A percentile compares a stretch with the other conserved stretches of the same genome.
These are phyloP conservation scores for Muscicapa comitata DNA, from an alignment of 2,797 vertebrate species.

Conservation along the genomic window DNA sequence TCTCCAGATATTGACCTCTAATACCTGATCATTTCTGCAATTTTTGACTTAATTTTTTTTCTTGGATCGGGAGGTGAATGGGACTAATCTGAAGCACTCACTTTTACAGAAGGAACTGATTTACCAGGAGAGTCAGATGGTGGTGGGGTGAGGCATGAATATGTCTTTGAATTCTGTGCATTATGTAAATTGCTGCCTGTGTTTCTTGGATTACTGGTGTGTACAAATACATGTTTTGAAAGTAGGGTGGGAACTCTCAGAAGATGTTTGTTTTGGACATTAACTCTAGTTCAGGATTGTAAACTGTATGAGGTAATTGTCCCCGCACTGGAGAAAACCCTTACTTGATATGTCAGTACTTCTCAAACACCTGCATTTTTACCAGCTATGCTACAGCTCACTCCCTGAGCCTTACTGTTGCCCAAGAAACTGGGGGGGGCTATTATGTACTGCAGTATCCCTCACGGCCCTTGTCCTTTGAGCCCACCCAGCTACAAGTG, in stretches of 20 bases:
- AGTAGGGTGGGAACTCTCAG: background rate
- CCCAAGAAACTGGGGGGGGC: background rate
- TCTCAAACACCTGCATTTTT: background rate
- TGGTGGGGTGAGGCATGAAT: background rate
- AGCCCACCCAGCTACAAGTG: background rate
- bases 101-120: background rate
- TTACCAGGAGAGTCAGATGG: background rate
- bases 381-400: background rate
- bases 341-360: background rate
- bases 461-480: background rate
- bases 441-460: no score
- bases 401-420: background rate
- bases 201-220: background rate
- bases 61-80: fast-evolving
- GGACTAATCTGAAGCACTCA: background rate
- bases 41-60: background rate
- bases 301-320: background rate
- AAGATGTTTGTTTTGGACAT: background rate
- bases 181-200: background rate
- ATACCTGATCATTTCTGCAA: background rate
- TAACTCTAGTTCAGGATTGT: background rate
- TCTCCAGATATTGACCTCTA: background rate
- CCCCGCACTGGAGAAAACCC: background rate
- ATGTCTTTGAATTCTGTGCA: background rate
- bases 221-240: background rate